Evolutionary conservation across 35 echinoderm and acorn worm genomes (phyloP).

Genomic region (Strongylocentrotus purpuratus): DNA sequence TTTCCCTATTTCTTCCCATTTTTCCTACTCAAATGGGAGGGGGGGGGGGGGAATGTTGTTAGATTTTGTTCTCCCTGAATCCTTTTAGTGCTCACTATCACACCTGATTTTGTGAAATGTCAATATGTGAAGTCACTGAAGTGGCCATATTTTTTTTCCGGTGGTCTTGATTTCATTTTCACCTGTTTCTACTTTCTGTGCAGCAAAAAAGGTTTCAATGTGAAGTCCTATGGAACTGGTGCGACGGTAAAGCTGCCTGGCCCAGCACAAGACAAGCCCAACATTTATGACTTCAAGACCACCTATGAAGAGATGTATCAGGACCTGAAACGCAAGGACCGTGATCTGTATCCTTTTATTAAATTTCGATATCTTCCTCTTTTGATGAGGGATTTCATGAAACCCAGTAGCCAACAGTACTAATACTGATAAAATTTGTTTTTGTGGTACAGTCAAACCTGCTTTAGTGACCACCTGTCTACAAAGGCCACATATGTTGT

Average conservation of each 20-base stretch:
- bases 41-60: too few species aligned
- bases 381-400: not conserved
- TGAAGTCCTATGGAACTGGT: conserved; percentile 96
- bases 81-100: too few species aligned
- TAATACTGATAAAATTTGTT: too few species aligned
- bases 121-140: not conserved
- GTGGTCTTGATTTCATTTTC: not conserved
- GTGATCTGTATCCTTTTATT: conserved; percentile 79
- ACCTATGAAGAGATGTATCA: conserved; percentile 98
- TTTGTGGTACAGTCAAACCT: too few species aligned
- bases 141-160: too few species aligned
- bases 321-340: conserved; percentile 82
- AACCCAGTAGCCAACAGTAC: too few species aligned
- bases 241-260: conserved; percentile 88
- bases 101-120: not conserved
- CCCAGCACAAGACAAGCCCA: conserved; percentile 91
- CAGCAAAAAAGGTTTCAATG: conserved; percentile 95
- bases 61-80: too few species aligned
- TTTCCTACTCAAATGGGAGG: too few species aligned
- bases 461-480: too few species aligned
- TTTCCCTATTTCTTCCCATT: too few species aligned
- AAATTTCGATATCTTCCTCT: too few species aligned
- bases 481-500: too few species aligned
- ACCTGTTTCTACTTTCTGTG: conserved; percentile 39
- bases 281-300: conserved; percentile 94